phyloP scores from a whole-genome alignment of 2,113 vertebrate genomes.

The Paramormyrops kingsleyae region DNA sequence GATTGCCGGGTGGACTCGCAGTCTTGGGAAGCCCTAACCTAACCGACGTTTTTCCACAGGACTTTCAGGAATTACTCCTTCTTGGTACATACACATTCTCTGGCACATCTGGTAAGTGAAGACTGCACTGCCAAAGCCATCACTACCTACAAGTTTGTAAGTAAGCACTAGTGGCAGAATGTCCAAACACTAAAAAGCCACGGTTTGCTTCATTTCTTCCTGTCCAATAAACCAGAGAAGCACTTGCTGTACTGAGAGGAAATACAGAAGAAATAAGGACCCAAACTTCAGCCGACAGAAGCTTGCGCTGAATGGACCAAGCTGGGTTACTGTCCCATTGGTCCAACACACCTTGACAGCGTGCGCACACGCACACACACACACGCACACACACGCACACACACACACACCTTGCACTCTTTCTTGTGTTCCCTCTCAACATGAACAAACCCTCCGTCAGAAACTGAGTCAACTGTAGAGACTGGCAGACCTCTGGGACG shows the following conservation, averaged over 20 bases:
- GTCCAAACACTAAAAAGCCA: neutral
- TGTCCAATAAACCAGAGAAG: neutral
- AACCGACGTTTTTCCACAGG: neutral
- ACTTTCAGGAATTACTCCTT: neutral
- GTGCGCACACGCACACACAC: too few species aligned
- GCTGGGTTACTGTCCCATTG: neutral
- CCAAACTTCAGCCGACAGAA: neutral
- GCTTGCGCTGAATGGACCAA: conserved; percentile 17
- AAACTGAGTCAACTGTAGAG: neutral
- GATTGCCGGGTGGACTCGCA: neutral
- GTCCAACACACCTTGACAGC: neutral
- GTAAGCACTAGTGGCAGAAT: neutral
- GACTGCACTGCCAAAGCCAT: neutral
- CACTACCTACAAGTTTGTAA: neutral
- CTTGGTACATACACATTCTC: neutral
- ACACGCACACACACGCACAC: neutral
- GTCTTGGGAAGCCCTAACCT: neutral
- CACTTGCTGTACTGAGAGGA: neutral
- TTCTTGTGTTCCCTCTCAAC: neutral
- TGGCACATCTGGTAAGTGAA: neutral
- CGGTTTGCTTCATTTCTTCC: neutral
- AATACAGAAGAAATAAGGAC: neutral
- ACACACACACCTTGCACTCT: neutral
- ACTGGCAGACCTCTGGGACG: neutral
- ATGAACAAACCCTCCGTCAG: neutral